Base-by-base conservation (phyloP, 2,113 vertebrate genomes). In the Anoplopoma fimbria region DNA sequence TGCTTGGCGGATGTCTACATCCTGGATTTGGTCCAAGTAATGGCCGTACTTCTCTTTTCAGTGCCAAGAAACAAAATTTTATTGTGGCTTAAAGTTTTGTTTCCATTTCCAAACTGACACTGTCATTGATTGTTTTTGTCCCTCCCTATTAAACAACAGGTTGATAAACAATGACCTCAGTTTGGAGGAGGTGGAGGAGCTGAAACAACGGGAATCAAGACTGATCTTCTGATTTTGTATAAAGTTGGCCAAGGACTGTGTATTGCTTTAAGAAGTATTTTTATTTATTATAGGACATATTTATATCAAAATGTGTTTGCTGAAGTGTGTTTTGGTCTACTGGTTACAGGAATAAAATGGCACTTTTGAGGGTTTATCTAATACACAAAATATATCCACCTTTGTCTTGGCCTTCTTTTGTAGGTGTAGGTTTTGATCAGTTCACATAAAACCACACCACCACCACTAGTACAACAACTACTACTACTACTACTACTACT, bases 101-200 rank as follows among this genome's bases (percentile, higher is more conserved):
- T 74, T 75, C 6, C 29, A 9, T 29, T 73, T 69, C 0, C 19
- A 75, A 27, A 61, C 1, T 68, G 29, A 2, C 15, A 69, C 17
- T 70, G 7, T 60, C 55, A 42, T 1, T 69, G 14, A 61, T 19
- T 34, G 3, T n/a, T 70, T 55, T 55, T 62, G 9, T 77, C 13
- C 71, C 47, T 61, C 71, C 15, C 25, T n/a, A 25, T 79, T 79
- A 17, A 4, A 42, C 33, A 83, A 9, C 82, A 97, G 97, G 96
- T 92, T 97, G 79, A 93, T 79, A 79, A 96, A 96, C 77, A 97
- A 96, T 73, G 55, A 86, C 12, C 91, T 97, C 58, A 96, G 92
- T 49, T 53, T 34, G 2, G 95, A 95, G 76, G 96, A 97, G 12
- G 75, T 57, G 0, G 87, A 95, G 68, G 88, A 88, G 76, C 88